Evolutionary conservation across 2,888 invertebrate species (phyloP), one percentile per base, ranked within the genome.

Genomic region (Drosophila mulleri): DNA sequence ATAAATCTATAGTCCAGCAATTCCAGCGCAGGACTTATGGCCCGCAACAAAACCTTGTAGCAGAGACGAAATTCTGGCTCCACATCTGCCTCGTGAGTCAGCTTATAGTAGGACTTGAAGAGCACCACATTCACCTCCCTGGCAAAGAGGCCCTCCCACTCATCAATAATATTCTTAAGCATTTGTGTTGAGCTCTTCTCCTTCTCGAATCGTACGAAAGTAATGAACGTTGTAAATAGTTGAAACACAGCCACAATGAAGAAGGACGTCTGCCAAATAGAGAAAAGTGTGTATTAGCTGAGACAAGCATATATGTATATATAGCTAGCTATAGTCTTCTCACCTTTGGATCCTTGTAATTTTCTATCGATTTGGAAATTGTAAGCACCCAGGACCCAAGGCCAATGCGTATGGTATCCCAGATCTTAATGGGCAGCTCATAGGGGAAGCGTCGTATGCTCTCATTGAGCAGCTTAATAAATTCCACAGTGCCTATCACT

Each of bases 141-240:
- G 68, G 95, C 94, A 93, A 97, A 96, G 62, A 98, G 94, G 91
- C 96, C 96, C 57, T 93, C 92, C 97, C 97, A 98, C 93, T 98
- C 97, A 60, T 94, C 94, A 32, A 88, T 82, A 73, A 92, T 64
- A 72, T 81, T 91, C 47, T 79, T 83, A 3, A 91, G 76, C 44
- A 92, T 72, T 72, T 89, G 79, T 0, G 92, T 92, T 3, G 93
- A 93, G 70, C 92, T 93, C 63, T 90, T 92, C 39, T 82, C 78
- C 63, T 91, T 92, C 69, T 92, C 92, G 2, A 67, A 67, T 3
- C 48, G 76, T 76, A 95, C 93, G 85, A 94, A 94, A 74, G 74
- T 82, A 32, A 92, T 93, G 56, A 95, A 91, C 57, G 93, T 91
- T 42, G 91, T 87, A 87, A 94, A 94, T 72, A 96, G 92, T 41